Conservation (phyloP, 1,140 invertebrate genomes). For the Macrobrachium rosenbergii region DNA sequence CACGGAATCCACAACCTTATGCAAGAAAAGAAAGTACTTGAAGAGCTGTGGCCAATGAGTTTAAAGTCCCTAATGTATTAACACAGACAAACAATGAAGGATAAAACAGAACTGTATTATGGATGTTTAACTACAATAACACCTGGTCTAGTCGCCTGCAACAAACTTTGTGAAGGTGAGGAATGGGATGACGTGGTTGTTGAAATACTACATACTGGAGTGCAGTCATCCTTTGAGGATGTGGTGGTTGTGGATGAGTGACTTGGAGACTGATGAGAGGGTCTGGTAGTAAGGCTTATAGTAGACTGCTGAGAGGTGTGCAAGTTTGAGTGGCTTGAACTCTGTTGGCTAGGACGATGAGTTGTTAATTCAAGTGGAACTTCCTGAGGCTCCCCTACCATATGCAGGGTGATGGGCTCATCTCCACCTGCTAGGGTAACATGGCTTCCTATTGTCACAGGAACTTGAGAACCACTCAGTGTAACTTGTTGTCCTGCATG, state of each 20-base stretch:
- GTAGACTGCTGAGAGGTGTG: constrained; percentile 37
- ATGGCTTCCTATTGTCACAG: constrained; percentile 19
- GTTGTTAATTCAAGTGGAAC: constrained; percentile 65
- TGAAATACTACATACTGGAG: constrained; percentile 52
- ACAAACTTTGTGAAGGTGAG: constrained; percentile 28
- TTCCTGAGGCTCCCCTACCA: constrained; percentile 65
- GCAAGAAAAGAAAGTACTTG: constrained; percentile 36
- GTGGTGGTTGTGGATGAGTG: constrained; percentile 7
- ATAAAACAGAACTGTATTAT: constrained; percentile 36
- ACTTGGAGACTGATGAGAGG: constrained; percentile 27
- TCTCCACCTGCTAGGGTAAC: constrained; percentile 37
- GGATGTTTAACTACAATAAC: constrained; percentile 66
- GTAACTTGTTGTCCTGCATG: constrained; percentile 44
- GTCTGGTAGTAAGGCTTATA: constrained; percentile 41
- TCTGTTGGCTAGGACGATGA: constrained; percentile 38
- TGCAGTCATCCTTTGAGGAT: neutral
- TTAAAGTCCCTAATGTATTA: constrained; percentile 51
- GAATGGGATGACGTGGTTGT: constrained; percentile 36
- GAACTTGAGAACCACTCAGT: constrained; percentile 32
- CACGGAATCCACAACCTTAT: constrained; percentile 32
- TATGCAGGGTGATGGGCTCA: constrained; percentile 60
- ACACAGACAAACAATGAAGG: constrained; percentile 35
- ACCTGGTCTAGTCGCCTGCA: constrained; percentile 63
- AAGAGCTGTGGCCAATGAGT: constrained; percentile 28
- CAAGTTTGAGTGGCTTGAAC: constrained; percentile 20